Evolutionary conservation across 2,888 invertebrate genomes (phyloP), one percentile per base, ranked within the genome.

Genomic region (Lochmaea crataegi): DNA sequence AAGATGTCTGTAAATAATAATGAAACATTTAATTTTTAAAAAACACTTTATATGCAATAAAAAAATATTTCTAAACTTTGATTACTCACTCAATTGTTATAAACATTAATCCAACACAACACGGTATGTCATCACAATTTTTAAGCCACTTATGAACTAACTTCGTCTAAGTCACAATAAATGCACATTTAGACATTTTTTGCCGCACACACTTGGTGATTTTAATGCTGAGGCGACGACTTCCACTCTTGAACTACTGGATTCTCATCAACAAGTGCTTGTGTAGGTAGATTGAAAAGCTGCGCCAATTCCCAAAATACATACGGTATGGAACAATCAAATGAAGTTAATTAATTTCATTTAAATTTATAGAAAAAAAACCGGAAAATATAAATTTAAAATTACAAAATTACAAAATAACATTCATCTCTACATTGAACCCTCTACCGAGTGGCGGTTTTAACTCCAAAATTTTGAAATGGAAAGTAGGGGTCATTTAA

Each of bases 281-380:
- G 64, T 64, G 64, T 64, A 64, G 64, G 64, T 48, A 64, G 64
- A 48, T 48, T 48, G 48, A 64, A 64, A 64, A 48, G 64, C 64
- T 64, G 64, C 64, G 64, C 48, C 26, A 64, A 48, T 58, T 58
- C 58, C 5, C 58, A 12, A 11, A 26, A 26, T 58, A 32, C 6
- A 14, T 45, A 45, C 45, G 14, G 11, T 12, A 11, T 45, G 12
- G 45, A 12, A 11, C 45, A 45, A 12, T 45, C 6, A 45, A 12
- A 22, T 22, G 22, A 2, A 22, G 22, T 22, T 22, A 22, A 22
- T 22, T 22, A 2, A 22, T 22, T 22, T n/a, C n/a, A n/a, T n/a
- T n/a, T n/a, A n/a, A n/a, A n/a, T n/a, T n/a, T n/a, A n/a, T n/a
- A n/a, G n/a, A n/a, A n/a, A n/a, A n/a, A n/a, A n/a, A n/a, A n/a